Conservation (phyloP, 2,113 vertebrate genomes). For the Oryzias curvinotus region DNA sequence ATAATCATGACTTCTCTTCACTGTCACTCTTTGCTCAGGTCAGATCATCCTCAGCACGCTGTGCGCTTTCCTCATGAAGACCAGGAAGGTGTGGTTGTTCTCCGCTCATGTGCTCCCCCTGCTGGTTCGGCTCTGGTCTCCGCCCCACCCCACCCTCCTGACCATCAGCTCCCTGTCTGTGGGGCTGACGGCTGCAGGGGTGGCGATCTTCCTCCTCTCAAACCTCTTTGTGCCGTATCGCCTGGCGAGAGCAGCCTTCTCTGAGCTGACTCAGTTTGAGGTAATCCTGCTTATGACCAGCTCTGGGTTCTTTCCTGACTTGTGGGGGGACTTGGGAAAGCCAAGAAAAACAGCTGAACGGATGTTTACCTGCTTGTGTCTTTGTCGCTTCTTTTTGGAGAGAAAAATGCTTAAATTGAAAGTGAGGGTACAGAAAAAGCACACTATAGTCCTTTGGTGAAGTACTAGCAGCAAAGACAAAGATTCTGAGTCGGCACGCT, state of each 20-base stretch:
- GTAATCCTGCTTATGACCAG: constrained; percentile 49
- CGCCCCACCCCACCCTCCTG: constrained; percentile 63
- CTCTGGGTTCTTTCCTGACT: too few relatives aligned
- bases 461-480: too few relatives aligned
- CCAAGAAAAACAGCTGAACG: too few relatives aligned
- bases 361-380: too few relatives aligned
- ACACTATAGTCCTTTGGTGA: too few relatives aligned
- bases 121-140: constrained; percentile 72
- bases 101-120: constrained; percentile 80
- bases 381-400: too few relatives aligned
- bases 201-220: constrained; percentile 67
- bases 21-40: constrained; percentile 58
- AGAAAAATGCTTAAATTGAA: too few relatives aligned
- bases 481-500: too few relatives aligned
- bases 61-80: constrained; percentile 83
- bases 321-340: too few relatives aligned
- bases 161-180: constrained; percentile 68
- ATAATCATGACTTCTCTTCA: too few relatives aligned
- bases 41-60: constrained; percentile 81
- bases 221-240: constrained; percentile 78
- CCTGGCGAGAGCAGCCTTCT: constrained; percentile 69
- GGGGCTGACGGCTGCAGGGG: constrained; percentile 64
- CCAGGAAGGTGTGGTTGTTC: constrained; percentile 81
- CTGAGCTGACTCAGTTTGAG: constrained; percentile 74
- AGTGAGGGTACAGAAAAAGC: too few relatives aligned